Conservation (phyloP, 2,888 invertebrate genomes). For the Leptopilina myrica region DNA sequence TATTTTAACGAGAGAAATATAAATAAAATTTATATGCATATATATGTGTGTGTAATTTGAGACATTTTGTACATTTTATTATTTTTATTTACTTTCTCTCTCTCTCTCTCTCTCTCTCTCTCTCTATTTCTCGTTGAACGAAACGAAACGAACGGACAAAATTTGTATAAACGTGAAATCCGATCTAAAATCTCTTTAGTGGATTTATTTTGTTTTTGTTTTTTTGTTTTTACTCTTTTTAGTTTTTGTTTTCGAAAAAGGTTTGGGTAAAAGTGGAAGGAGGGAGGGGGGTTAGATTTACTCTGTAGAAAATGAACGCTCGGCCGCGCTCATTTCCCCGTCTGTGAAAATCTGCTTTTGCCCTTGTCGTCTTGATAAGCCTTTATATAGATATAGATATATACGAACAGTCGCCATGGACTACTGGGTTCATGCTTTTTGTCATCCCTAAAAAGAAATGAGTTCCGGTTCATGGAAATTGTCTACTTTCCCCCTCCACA, state of each 20-base stretch:
- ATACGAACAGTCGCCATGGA: neutral
- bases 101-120: too few relatives aligned
- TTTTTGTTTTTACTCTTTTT: too few relatives aligned
- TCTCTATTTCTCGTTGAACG: neutral
- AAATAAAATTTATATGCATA: too few relatives aligned
- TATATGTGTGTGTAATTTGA: too few relatives aligned
- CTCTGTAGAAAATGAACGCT: slow-evolving; percentile 29
- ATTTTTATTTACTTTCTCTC: neutral
- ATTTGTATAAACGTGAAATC: neutral
- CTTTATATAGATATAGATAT: neutral
- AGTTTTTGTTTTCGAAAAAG: neutral
- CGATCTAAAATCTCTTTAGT: slow-evolving; percentile 27
- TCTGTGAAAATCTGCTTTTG: slow-evolving; percentile 25
- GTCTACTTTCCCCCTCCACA: too few relatives aligned
- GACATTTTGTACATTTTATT: neutral
- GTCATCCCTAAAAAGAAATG: neutral
- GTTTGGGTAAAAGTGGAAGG: neutral
- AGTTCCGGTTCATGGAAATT: neutral
- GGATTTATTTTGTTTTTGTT: neutral
- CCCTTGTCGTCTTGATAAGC: slow-evolving; percentile 4
- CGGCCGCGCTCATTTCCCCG: slow-evolving; percentile 6
- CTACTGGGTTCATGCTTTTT: neutral
- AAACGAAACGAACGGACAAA: slow-evolving; percentile 7
- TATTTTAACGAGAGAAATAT: too few relatives aligned
- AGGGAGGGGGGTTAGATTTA: neutral